Conservation (phyloP, 2,113 vertebrate genomes). For the Urocolius indicus region DNA sequence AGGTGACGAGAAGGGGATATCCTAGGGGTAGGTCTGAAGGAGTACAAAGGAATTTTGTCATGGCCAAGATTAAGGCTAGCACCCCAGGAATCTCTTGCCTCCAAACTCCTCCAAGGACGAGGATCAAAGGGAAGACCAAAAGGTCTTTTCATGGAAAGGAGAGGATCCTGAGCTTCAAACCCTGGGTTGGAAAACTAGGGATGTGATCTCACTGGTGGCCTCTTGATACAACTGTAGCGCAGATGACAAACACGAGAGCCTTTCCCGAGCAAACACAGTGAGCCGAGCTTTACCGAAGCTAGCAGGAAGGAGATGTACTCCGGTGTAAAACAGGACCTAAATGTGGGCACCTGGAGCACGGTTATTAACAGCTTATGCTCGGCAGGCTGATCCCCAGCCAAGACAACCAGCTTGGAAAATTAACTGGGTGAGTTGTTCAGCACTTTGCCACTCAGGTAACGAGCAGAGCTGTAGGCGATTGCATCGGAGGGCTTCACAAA, state of each 20-base stretch:
- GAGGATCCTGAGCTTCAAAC: not conserved
- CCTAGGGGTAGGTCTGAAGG: not conserved
- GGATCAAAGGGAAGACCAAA: not conserved
- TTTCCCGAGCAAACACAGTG: rapidly evolving
- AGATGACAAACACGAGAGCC: not conserved
- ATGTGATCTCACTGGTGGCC: not conserved
- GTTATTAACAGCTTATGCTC: not conserved
- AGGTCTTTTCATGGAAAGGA: rapidly evolving
- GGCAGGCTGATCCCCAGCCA: not conserved
- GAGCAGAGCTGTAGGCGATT: not conserved
- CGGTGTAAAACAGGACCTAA: not conserved
- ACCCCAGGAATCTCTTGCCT: not conserved
- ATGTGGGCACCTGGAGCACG: not conserved
- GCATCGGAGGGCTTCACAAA: not conserved
- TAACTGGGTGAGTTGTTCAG: not conserved
- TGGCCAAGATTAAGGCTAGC: not conserved
- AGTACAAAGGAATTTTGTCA: not conserved
- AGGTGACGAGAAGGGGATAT: not conserved
- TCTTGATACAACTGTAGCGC: not conserved
- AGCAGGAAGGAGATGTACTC: not conserved
- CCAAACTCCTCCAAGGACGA: not conserved
- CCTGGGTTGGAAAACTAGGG: not conserved
- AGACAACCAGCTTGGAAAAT: not conserved
- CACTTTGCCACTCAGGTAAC: not conserved
- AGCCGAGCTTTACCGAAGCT: rapidly evolving